phyloP scores from a whole-genome alignment of 1,140 invertebrate species.

The Hestina assimilis region DNA sequence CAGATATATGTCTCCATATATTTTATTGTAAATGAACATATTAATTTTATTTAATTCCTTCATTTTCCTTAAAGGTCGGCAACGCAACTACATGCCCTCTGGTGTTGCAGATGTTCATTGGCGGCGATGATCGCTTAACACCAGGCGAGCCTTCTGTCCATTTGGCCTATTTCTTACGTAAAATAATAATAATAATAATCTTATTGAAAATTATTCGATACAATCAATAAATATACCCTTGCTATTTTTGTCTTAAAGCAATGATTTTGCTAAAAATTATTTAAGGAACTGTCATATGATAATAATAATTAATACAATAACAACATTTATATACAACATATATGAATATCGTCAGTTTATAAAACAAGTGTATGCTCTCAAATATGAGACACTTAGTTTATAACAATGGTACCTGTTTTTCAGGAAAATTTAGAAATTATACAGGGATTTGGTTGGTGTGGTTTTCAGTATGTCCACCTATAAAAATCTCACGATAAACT shows the following conservation, averaged over 20 bases:
- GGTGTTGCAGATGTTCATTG: too few species aligned
- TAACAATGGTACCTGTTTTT: slow-evolving; percentile 58
- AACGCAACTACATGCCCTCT: too few species aligned
- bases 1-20: slow-evolving; percentile 28
- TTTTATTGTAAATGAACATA: neutral
- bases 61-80: too few species aligned
- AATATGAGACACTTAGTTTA: slow-evolving; percentile 38
- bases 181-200: too few species aligned
- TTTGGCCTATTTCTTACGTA: too few species aligned
- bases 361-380: slow-evolving; percentile 12
- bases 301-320: slow-evolving; percentile 53
- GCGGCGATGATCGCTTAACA: too few species aligned
- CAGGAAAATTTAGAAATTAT: slow-evolving; percentile 36
- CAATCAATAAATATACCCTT: too few species aligned
- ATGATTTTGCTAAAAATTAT: too few species aligned
- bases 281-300: slow-evolving; percentile 67
- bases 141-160: too few species aligned
- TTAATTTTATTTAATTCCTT: neutral
- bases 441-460: slow-evolving; percentile 3
- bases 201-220: too few species aligned
- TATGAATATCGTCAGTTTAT: slow-evolving; percentile 34
- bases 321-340: slow-evolving; percentile 53
- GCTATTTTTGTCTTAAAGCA: neutral
- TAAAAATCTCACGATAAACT: slow-evolving; percentile 26
- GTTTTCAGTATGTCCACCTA: slow-evolving; percentile 10